Evolutionary conservation across 2,888 invertebrate genomes (phyloP), one percentile per base, ranked within the genome.

Genomic region (Himalopsyche anomala): DNA sequence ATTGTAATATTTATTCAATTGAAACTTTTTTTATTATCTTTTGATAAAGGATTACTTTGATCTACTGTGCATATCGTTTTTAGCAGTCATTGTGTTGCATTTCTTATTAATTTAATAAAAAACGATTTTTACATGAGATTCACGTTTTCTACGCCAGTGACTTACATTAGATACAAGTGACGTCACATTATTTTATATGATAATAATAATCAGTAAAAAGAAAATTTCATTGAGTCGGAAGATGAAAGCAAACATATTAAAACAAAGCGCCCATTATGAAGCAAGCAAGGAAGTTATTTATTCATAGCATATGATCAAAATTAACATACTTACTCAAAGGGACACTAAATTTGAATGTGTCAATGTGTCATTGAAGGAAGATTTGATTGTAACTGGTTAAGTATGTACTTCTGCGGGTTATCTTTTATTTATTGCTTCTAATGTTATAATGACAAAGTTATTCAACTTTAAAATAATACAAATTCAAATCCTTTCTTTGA

Each of bases 131-230:
- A 28, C 28, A 28, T 2, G 28, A 28, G 28, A 17, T 45, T 45
- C 8, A 45, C 9, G 45, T 45, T 45, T 51, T 15, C 36, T 15
- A 36, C 74, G 74, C 74, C 36, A 74, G 11, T 74, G 74, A 11
- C 38, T 74, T 36, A 38, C 38, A 38, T 51, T 51, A 51, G 28
- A 38, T 74, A 74, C 36, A 74, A 74, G 74, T 74, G 74, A 38
- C 74, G 74, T 74, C 38, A 38, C 4, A 38, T 74, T 74, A 74
- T 74, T 74, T 74, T 74, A 74, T 62, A 62, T 51, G 51, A 51
- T 74, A 74, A 74, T 74, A 74, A 74, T 74, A 74, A 74, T 74
- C 74, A 74, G 74, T 15, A 74, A 74, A 74, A 74, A 74, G 74
- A 74, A 74, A 74, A 74, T 74, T 28, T 74, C 74, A 74, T 74